Evolutionary conservation across 1,140 invertebrate genomes (phyloP).

Genomic region (Procambarus virginalis): DNA sequence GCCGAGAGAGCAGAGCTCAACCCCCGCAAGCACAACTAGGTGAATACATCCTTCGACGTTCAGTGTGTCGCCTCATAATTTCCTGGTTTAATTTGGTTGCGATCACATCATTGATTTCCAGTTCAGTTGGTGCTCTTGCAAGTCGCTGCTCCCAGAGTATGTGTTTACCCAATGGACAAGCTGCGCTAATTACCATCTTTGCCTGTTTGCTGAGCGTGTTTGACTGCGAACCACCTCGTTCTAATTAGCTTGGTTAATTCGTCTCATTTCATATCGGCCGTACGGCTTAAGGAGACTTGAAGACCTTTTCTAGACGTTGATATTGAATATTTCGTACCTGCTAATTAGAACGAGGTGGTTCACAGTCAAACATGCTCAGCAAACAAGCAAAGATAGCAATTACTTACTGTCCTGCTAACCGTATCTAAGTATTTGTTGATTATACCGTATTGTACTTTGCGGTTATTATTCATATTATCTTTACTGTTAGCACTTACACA

Average conservation of each 20-base stretch:
- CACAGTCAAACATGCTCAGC: constrained; percentile 7
- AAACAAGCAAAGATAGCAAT: constrained; percentile 7
- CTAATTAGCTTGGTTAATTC: constrained; percentile 18
- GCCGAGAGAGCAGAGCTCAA: no score
- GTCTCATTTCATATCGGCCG: background rate
- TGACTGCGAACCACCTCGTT: constrained; percentile 6
- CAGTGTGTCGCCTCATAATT: constrained; percentile 10
- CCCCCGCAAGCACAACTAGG: background rate
- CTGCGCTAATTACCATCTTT: constrained; percentile 14
- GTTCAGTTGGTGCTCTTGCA: constrained; percentile 1
- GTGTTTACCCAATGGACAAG: constrained; percentile 17
- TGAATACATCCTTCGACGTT: background rate
- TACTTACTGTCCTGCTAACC: background rate
- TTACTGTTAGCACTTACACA: no score
- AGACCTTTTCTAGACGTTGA: background rate
- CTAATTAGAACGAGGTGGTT: constrained; percentile 12
- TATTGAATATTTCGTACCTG: background rate
- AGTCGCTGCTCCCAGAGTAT: constrained; percentile 8
- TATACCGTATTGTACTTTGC: no score
- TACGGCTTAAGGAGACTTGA: background rate
- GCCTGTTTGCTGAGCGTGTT: constrained; percentile 14
- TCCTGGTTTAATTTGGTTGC: constrained; percentile 12
- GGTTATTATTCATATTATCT: no score
- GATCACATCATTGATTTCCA: constrained; percentile 12
- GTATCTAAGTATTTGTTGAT: no score